phyloP scores from a whole-genome alignment of 2,797 vertebrate species.

The Crocidura indochinensis region DNA sequence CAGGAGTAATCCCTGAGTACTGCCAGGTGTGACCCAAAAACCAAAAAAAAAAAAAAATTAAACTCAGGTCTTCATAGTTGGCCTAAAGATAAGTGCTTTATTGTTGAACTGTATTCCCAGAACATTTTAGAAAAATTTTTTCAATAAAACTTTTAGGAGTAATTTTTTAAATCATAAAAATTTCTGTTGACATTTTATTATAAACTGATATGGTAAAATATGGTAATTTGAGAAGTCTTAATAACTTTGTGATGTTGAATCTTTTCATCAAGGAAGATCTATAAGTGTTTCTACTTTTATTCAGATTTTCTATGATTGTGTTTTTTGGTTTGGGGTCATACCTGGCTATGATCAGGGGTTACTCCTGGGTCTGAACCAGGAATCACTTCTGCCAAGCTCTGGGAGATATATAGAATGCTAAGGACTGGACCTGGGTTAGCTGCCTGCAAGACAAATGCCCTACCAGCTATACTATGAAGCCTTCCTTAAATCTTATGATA shows the following conservation, averaged over 20 bases:
- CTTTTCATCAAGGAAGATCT: neutral
- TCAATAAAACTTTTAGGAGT: neutral
- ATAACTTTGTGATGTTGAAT: neutral
- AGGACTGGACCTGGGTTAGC: no score
- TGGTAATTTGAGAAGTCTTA: constrained; percentile 16
- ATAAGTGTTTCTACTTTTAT: neutral
- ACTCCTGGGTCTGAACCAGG: neutral
- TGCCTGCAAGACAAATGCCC: no score
- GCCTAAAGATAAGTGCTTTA: no score
- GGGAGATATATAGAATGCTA: no score
- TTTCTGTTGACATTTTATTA: constrained; percentile 38
- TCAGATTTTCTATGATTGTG: neutral
- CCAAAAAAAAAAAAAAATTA: no score
- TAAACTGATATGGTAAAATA: neutral
- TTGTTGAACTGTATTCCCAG: no score
- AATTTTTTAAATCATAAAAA: constrained; percentile 54
- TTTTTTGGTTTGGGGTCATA: neutral
- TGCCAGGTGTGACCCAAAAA: no score
- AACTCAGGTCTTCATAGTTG: no score
- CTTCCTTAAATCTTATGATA: neutral
- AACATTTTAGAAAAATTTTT: no score
- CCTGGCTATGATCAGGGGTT: no score
- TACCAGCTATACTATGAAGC: neutral
- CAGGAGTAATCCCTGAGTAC: no score
- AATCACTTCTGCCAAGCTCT: no score